phyloP scores from a whole-genome alignment of 2,797 vertebrate genomes.

The Gymnodraco acuticeps region DNA sequence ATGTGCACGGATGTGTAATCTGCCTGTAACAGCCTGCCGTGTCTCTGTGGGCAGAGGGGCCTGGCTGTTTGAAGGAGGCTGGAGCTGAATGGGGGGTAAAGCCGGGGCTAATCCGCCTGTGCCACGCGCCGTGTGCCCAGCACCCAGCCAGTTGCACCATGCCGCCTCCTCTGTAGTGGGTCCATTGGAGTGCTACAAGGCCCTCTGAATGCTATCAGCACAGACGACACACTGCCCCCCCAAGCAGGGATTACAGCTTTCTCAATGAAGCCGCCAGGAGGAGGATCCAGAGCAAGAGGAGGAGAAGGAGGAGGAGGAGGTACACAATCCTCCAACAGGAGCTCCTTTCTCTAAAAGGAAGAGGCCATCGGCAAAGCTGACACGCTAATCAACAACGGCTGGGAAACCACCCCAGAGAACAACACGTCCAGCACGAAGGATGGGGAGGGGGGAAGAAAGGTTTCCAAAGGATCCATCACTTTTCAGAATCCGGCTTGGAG shows the following conservation, averaged over 20 bases:
- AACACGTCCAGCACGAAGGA: constrained; percentile 45
- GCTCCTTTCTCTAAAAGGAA: constrained; percentile 72
- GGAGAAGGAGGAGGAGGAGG: constrained; percentile 71
- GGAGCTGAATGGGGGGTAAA: constrained; percentile 61
- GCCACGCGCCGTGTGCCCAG: constrained; percentile 73
- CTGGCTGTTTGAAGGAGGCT: constrained; percentile 69
- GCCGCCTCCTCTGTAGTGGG: constrained; percentile 75
- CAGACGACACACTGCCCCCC: constrained; percentile 80
- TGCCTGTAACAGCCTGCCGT: constrained; percentile 74
- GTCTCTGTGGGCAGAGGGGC: constrained; percentile 60
- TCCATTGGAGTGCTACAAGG: constrained; percentile 77
- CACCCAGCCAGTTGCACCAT: constrained; percentile 75
- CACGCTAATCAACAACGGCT: constrained; percentile 69
- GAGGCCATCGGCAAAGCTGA: constrained; percentile 73
- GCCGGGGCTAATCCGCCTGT: constrained; percentile 76
- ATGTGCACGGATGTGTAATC: constrained; percentile 73
- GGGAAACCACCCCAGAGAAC: constrained; percentile 68
- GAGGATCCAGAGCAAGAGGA: constrained; percentile 72
- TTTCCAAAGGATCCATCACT: constrained; percentile 64
- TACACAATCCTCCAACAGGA: constrained; percentile 70
- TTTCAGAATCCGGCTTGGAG: constrained; percentile 65
- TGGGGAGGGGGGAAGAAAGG: constrained; percentile 50
- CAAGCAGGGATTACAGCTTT: constrained; percentile 83
- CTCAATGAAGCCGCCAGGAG: constrained; percentile 79
- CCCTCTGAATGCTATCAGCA: constrained; percentile 85